Evolutionary conservation across 2,888 invertebrate species (phyloP).

Genomic region (Bembecia ichneumoniformis): DNA sequence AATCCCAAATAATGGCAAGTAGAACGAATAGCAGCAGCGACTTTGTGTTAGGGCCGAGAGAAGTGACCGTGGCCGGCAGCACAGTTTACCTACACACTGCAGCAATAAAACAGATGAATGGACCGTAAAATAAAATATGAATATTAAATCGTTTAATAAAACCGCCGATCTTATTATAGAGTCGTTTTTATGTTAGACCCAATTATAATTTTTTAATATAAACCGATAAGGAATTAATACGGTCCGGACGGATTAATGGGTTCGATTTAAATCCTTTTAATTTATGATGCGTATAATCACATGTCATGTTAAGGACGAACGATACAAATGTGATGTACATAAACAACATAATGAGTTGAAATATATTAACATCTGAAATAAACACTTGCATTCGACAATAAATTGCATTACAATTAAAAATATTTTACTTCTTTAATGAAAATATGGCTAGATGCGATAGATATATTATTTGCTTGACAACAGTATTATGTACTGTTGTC

Average conservation of each 20-base stretch:
- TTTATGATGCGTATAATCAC: slow-evolving; percentile 48
- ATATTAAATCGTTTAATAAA: slow-evolving; percentile 54
- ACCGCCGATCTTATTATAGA: slow-evolving; percentile 45
- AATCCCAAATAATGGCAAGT: not conserved
- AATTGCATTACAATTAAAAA: too few relatives aligned
- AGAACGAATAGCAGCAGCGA: not conserved
- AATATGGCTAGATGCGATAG: too few relatives aligned
- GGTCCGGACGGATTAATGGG: slow-evolving; percentile 53
- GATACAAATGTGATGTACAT: not conserved
- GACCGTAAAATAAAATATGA: slow-evolving; percentile 45
- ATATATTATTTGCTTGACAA: too few relatives aligned
- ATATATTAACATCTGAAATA: too few relatives aligned
- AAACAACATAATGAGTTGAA: too few relatives aligned
- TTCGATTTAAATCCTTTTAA: slow-evolving; percentile 60
- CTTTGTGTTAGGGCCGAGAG: too few relatives aligned
- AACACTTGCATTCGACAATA: too few relatives aligned
- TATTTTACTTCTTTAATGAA: too few relatives aligned
- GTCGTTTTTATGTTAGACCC: slow-evolving; percentile 55
- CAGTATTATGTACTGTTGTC: too few relatives aligned
- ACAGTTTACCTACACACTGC: slow-evolving; percentile 25
- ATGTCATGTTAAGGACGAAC: slow-evolving; percentile 24
- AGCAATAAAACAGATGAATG: slow-evolving; percentile 49
- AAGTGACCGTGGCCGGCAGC: slow-evolving; percentile 7
- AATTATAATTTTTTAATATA: slow-evolving; percentile 66
- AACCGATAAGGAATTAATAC: slow-evolving; percentile 61